Base-by-base conservation (phyloP, 2,888 invertebrate genomes). In the Spilosoma lubricipeda region DNA sequence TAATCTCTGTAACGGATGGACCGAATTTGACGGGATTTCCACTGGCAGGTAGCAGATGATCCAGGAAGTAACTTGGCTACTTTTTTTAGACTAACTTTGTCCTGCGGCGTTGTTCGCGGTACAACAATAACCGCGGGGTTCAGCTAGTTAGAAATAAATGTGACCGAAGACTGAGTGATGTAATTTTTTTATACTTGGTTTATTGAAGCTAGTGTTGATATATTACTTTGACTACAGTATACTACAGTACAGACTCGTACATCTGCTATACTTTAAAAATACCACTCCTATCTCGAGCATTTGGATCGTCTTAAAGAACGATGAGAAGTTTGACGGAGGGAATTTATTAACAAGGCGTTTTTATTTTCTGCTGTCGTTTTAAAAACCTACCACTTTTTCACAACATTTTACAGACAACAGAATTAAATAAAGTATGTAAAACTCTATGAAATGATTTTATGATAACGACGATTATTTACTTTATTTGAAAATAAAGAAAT, bases 311-410 rank as follows among this genome's bases (percentile, higher is more conserved):
- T 59, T 27, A 67, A 67, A 66, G 39, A 15, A 39, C n/a, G 9
- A 20, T 56, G 39, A 73, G 71, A n/a, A 59, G 33, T 64, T 9
- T 39, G 11, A 39, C 39, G 39, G 11, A 39, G 11, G 11, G 11
- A 39, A 39, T 11, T 33, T 33, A 33, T 33, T 33, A 33, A 33
- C 33, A 33, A 33, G 1, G 33, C 33, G 33, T 68, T 18, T 70
- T 70, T 79, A 75, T 79, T 71, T 71, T 73, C 18, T 67, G 27
- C 13, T 30, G 72, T 64, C n/a, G 45, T 72, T 78, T 66, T 42
- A 48, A 72, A 56, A 74, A 72, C 65, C 52, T 75, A 67, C 75
- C 71, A 67, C 73, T 72, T 75, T 79, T 70, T 76, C 68, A 52
- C 23, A n/a, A 52, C 7, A 23, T n/a, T n/a, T n/a, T n/a, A n/a